phyloP scores from a whole-genome alignment of 2,888 invertebrate species.

The Leucophora obtusa region DNA sequence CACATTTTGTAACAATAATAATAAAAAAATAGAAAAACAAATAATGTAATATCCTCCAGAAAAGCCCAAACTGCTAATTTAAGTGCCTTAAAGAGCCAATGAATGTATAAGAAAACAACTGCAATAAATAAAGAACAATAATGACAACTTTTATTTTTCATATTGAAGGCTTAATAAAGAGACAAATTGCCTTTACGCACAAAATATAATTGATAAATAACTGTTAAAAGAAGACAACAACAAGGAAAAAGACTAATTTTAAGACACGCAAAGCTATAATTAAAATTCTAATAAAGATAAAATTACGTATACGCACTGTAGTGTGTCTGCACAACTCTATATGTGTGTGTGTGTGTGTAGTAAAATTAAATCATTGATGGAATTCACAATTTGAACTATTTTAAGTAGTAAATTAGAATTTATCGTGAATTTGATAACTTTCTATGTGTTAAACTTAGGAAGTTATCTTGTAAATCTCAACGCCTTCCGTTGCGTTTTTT shows the following conservation, averaged over 20 bases:
- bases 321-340: background rate
- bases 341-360: background rate
- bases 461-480: too few species aligned
- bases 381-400: too few species aligned
- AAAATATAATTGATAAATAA: slow-evolving; percentile 42
- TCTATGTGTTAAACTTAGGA: too few species aligned
- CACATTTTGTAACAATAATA: background rate
- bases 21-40: background rate
- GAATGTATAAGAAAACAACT: background rate
- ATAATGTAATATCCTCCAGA: background rate
- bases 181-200: slow-evolving; percentile 24
- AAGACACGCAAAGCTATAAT: slow-evolving; percentile 42
- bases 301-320: slow-evolving; percentile 6
- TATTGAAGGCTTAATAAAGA: slow-evolving; percentile 23
- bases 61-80: background rate
- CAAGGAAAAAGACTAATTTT: slow-evolving; percentile 1
- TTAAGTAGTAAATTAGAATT: too few species aligned
- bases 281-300: slow-evolving; percentile 8
- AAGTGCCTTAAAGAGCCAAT: background rate
- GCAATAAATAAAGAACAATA: slow-evolving; percentile 24
- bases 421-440: too few species aligned
- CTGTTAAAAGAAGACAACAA: slow-evolving; percentile 3
- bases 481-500: too few species aligned
- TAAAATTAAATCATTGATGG: too few species aligned
- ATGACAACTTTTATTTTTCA: slow-evolving; percentile 11